These are phyloP conservation scores for Riparia riparia DNA, from an alignment of 2,113 vertebrate genomes.

Conservation along the genomic window DNA sequence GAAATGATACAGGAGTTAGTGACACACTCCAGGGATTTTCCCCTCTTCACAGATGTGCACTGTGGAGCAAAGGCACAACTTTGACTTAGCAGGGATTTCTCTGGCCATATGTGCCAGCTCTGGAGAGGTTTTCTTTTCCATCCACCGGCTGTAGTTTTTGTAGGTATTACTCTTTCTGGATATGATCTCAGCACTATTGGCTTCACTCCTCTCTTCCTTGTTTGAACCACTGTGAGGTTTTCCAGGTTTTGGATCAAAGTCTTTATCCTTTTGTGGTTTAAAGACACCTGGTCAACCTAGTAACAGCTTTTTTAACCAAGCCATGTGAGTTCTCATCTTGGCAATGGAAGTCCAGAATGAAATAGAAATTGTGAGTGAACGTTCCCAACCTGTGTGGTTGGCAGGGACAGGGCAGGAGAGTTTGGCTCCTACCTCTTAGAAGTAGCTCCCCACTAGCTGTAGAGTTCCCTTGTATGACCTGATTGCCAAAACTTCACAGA, in stretches of 20 bases:
- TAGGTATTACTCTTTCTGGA: background rate
- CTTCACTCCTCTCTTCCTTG: background rate
- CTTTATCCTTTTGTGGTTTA: background rate
- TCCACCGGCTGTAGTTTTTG: background rate
- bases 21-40: background rate
- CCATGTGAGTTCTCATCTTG: background rate
- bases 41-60: background rate
- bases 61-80: background rate
- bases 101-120: background rate
- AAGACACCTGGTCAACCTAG: background rate
- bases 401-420: background rate
- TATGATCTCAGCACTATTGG: background rate
- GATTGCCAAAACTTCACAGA: slow-evolving; percentile 65
- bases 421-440: background rate
- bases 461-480: background rate
- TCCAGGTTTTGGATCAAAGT: background rate
- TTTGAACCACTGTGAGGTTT: background rate
- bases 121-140: background rate
- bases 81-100: background rate
- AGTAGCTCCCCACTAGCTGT: background rate
- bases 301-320: background rate
- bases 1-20: background rate
- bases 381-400: background rate
- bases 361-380: background rate
- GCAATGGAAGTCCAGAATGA: background rate